Evolutionary conservation across 2,113 vertebrate genomes (phyloP).

Genomic region (Sturnus vulgaris): DNA sequence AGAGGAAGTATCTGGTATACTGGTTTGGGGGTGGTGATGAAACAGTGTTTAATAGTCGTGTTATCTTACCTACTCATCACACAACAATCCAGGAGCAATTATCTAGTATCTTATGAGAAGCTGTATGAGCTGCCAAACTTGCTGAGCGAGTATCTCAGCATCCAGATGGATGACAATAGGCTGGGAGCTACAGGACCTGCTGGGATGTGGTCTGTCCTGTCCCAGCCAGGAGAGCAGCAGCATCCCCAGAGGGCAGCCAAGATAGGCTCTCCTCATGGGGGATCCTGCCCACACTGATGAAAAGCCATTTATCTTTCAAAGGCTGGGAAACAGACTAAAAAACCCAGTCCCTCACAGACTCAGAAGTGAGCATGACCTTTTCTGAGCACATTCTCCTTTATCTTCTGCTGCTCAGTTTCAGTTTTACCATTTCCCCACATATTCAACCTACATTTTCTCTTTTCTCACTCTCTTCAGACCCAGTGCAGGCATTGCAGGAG

Average conservation of each 20-base stretch:
- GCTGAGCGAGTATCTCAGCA: not conserved
- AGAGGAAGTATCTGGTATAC: slow-evolving; percentile 20
- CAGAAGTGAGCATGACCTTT: not conserved
- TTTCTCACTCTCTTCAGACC: not conserved
- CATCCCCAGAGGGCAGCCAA: not conserved
- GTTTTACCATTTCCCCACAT: not conserved
- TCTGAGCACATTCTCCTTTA: not conserved
- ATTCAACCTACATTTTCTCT: not conserved
- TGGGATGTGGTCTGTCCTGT: not conserved
- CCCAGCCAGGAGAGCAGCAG: not conserved
- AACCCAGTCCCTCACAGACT: not conserved
- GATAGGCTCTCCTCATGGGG: not conserved
- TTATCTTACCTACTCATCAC: slow-evolving; percentile 50
- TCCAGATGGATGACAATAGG: not conserved
- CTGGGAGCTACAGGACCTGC: not conserved
- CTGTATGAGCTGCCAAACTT: not conserved
- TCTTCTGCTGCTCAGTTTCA: not conserved
- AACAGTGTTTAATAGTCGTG: slow-evolving; percentile 27
- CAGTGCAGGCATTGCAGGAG: not conserved
- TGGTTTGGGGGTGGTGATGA: slow-evolving; percentile 24
- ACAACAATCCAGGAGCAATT: slow-evolving; percentile 43
- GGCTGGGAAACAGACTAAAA: not conserved
- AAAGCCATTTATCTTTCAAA: not conserved
- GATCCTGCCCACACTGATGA: not conserved
- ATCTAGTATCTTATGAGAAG: slow-evolving; percentile 36